Base-by-base conservation (phyloP, 2,113 vertebrate species). In the Jacana jacana region DNA sequence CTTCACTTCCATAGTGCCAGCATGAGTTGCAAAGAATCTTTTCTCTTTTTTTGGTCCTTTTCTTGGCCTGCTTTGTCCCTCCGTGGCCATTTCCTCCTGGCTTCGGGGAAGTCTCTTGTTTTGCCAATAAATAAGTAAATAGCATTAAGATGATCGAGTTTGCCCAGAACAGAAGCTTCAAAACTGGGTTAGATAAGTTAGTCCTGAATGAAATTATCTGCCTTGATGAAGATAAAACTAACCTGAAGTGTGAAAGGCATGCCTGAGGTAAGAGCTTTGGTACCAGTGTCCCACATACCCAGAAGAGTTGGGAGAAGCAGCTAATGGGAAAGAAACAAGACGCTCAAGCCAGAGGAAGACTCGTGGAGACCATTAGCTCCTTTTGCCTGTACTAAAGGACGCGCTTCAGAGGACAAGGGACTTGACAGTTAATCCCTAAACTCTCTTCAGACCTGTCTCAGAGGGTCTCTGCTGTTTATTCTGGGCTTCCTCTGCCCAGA, bases 391-490 rank as follows among this genome's bases (percentile, higher is more conserved):
- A 4, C 70, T 37, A 11, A 54, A 91, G 84, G 91, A 72, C 0
- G 0, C 1, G 15, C 72, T 86, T 46, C 77, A 55, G 80, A 71
- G 60, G 64, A 70, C 58, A n/a, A 54, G 61, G 27, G 65, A 28
- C 85, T 81, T 35, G 10, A 9, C 49, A 35, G 48, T 39, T 94
- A 89, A 97, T 81, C 89, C 88, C 39, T 78, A 39, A 93, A 7
- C 79, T 23, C 71, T 66, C 9, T 87, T 81, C 35, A 88, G 83
- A 81, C 64, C 82, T 55, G 66, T n/a, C 78, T 78, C 39, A 5
- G 44, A 81, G 79, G 37, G 83, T n/a, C 88, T 91, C 72, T 70
- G 79, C 79, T 86, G 55, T 33, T 86, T 83, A 83, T 88, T 95
- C 80, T 28, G 51, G 81, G 75, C 78, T 72, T 71, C 81, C 69